Percentiles rank a stretch among this genome's conserved stretches.
phyloP scores from a whole-genome alignment of 2,888 invertebrate genomes.

The Bimastos eiseni region DNA sequence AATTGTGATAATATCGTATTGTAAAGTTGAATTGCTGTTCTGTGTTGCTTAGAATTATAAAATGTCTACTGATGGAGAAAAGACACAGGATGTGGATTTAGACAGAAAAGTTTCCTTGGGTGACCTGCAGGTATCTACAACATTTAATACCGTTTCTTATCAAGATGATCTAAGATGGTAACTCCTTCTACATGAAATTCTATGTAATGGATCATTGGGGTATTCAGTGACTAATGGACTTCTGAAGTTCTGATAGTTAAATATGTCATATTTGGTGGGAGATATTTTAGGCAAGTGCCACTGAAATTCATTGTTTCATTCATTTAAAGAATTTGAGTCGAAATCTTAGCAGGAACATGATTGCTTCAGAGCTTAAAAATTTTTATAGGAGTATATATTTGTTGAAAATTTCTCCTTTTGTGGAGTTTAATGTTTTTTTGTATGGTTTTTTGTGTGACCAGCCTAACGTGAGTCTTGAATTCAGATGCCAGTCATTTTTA shows the following conservation, averaged over 20 bases:
- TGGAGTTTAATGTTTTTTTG: no score
- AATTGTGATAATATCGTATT: not conserved
- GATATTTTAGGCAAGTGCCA: not conserved
- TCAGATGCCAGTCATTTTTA: not conserved
- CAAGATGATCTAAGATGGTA: not conserved
- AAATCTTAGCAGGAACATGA: not conserved
- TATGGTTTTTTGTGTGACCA: not conserved
- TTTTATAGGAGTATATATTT: not conserved
- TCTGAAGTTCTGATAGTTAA: not conserved
- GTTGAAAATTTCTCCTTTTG: no score
- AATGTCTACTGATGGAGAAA: not conserved
- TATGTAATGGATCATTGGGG: not conserved
- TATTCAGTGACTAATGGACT: not conserved
- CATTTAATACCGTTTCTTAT: not conserved
- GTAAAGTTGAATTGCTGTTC: not conserved
- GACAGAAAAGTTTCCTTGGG: not conserved
- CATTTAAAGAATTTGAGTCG: not conserved
- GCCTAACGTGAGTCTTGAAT: not conserved
- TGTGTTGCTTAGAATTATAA: not conserved
- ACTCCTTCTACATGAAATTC: not conserved
- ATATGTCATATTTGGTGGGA: not conserved
- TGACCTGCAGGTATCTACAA: conserved; percentile 5
- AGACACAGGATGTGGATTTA: not conserved
- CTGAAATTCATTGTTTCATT: not conserved
- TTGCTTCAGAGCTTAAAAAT: not conserved